Conservation (phyloP, 35 echinoderm and acorn worm genomes). For the Apostichopus californicus region DNA sequence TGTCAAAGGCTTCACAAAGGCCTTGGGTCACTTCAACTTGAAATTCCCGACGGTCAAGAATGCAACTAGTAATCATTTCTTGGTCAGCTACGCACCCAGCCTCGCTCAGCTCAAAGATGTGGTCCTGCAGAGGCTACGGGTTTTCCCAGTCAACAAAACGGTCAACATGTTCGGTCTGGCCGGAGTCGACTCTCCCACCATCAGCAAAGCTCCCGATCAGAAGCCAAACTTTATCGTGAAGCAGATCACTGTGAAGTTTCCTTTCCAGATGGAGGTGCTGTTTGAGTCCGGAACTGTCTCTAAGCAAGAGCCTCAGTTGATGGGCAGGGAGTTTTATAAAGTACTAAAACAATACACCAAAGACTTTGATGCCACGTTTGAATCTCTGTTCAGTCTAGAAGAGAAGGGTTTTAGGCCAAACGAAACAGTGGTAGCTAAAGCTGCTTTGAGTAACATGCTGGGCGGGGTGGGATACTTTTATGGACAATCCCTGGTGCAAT, state of each 20-base stretch:
- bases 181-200: constrained; percentile 68
- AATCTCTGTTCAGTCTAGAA: constrained; percentile 71
- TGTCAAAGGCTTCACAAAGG: constrained; percentile 75
- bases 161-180: constrained; percentile 75
- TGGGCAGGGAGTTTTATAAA: constrained; percentile 66
- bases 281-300: constrained; percentile 87
- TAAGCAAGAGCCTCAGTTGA: constrained; percentile 23
- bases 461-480: constrained; percentile 97
- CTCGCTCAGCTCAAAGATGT: constrained; percentile 80
- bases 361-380: constrained; percentile 78
- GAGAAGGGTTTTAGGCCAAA: constrained; percentile 68
- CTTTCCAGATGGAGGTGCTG: constrained; percentile 91
- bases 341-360: constrained; percentile 54
- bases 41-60: constrained; percentile 74
- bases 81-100: constrained; percentile 81
- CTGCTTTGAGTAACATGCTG: constrained; percentile 85
- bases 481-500: constrained; percentile 74
- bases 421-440: constrained; percentile 82
- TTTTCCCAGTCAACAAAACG: constrained; percentile 66
- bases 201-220: constrained; percentile 63
- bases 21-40: constrained; percentile 80
- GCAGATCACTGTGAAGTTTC: constrained; percentile 83
- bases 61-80: constrained; percentile 67
- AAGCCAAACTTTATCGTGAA: constrained; percentile 86
- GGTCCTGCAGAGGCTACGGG: constrained; percentile 62